Evolutionary conservation across 2,888 invertebrate species (phyloP).

Genomic region (Alcis repandata): DNA sequence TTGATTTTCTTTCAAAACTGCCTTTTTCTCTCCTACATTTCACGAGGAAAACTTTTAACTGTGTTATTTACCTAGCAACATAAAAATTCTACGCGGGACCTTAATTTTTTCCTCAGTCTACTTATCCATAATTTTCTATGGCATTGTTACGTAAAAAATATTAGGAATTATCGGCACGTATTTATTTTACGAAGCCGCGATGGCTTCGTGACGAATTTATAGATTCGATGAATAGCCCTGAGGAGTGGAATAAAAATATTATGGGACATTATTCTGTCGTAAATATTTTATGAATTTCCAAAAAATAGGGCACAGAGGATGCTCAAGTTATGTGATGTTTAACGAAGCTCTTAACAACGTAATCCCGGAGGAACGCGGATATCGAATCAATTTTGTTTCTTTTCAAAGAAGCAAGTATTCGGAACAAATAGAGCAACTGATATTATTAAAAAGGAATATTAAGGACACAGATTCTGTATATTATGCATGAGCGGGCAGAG

Average conservation of each 20-base stretch:
- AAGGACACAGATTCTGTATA: conserved; percentile 33
- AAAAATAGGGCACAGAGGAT: conserved; percentile 17
- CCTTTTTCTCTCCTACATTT: neutral
- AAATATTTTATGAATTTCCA: conserved; percentile 39
- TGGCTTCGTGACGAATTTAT: conserved; percentile 50
- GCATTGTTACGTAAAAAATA: conserved; percentile 44
- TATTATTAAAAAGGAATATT: conserved; percentile 36
- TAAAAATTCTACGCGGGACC: conserved; percentile 22
- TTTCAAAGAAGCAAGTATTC: conserved; percentile 21
- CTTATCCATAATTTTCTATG: conserved; percentile 33
- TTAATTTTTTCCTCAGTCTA: conserved; percentile 27
- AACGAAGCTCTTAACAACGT: conserved; percentile 32
- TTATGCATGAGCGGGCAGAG: conserved; percentile 37
- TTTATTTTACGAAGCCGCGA: conserved; percentile 50
- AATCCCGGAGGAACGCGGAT: conserved; percentile 24
- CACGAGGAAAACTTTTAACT: conserved; percentile 2
- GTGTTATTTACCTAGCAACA: conserved; percentile 13
- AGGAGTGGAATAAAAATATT: conserved; percentile 45
- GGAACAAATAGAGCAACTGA: conserved; percentile 28
- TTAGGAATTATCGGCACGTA: conserved; percentile 55
- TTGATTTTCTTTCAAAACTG: neutral
- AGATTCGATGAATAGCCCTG: conserved; percentile 44
- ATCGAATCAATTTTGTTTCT: conserved; percentile 25
- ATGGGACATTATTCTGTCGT: conserved; percentile 36
- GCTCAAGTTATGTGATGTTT: conserved; percentile 29